Evolutionary conservation across 2,888 invertebrate genomes (phyloP).

Genomic region (Tetragnatha montana): DNA sequence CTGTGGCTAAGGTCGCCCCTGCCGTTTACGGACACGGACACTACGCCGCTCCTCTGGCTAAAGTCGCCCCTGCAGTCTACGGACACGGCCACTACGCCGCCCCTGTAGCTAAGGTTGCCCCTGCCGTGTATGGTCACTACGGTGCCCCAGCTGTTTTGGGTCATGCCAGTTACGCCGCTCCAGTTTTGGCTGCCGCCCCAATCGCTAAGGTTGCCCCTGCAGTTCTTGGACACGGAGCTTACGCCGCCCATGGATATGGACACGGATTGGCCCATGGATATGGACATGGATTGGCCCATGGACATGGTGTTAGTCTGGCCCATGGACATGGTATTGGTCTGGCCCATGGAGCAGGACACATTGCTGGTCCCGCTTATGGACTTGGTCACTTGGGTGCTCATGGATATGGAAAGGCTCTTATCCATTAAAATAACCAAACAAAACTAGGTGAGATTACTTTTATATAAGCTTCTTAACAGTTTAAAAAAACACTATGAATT

Average conservation of each 20-base stretch:
- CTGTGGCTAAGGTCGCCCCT: not conserved
- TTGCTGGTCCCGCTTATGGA: not conserved
- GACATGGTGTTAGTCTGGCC: not conserved
- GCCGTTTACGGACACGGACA: no score
- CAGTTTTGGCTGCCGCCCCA: not conserved
- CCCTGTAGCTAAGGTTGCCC: constrained; percentile 2
- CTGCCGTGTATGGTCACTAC: no score
- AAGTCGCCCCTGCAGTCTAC: not conserved
- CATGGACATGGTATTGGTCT: not conserved
- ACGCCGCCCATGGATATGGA: not conserved
- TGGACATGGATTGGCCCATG: not conserved
- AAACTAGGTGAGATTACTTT: not conserved
- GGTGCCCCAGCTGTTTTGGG: not conserved
- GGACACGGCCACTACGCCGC: not conserved
- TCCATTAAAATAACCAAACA: not conserved
- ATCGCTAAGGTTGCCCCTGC: not conserved
- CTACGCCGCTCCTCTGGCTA: not conserved
- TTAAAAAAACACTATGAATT: no score
- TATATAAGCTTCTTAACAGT: no score
- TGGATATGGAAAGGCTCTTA: constrained; percentile 12
- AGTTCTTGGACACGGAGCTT: constrained; percentile 15
- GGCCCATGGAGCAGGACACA: not conserved
- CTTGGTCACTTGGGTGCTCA: not conserved
- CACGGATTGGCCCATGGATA: not conserved
- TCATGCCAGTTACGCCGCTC: not conserved